phyloP scores from a whole-genome alignment of 2,888 invertebrate species.

The Ophion slaviceki region DNA sequence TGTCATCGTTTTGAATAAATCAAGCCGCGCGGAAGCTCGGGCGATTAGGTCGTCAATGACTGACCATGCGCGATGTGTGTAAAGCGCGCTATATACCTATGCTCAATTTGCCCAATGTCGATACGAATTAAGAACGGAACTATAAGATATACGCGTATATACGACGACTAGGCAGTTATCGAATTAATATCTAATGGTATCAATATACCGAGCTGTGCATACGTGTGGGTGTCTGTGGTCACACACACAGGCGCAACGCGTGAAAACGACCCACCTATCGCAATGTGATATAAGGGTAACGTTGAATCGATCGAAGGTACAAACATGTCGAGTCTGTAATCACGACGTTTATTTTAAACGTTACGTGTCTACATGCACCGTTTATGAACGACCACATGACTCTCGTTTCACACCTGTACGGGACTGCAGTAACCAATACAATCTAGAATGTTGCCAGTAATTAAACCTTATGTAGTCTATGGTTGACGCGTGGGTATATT shows the following conservation, averaged over 20 bases:
- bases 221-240: too few relatives aligned
- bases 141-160: neutral
- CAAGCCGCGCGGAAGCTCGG: neutral
- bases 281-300: conserved; percentile 21
- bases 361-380: conserved; percentile 34
- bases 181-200: conserved; percentile 11
- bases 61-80: neutral
- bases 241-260: neutral
- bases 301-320: conserved; percentile 53
- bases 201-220: neutral
- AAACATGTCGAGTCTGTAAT: conserved; percentile 61
- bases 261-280: neutral
- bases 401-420: conserved; percentile 20
- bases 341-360: conserved; percentile 66
- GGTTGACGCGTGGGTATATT: neutral
- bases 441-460: conserved; percentile 13
- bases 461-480: conserved; percentile 1
- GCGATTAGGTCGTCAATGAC: neutral
- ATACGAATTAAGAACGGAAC: neutral
- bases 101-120: neutral
- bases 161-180: neutral
- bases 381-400: conserved; percentile 62
- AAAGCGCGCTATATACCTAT: neutral
- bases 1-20: neutral
- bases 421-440: conserved; percentile 7